Evolutionary conservation across 2,113 vertebrate genomes (phyloP).

Genomic region (Octodon degus): DNA sequence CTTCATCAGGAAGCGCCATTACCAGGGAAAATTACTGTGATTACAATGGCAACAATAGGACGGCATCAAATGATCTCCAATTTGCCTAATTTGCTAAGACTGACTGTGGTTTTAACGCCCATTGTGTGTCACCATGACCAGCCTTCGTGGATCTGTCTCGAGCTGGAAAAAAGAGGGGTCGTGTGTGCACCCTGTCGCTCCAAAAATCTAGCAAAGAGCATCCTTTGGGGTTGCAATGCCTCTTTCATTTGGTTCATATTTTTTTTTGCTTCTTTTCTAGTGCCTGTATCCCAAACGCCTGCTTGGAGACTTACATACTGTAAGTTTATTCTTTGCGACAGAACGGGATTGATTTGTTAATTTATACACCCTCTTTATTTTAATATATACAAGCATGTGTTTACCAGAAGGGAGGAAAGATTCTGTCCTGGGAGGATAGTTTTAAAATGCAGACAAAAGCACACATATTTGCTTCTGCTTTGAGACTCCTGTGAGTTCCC

Average conservation of each 20-base stretch:
- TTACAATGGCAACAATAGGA: slow-evolving; percentile 89
- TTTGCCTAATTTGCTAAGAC: slow-evolving; percentile 88
- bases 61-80: slow-evolving; percentile 86
- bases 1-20: slow-evolving; percentile 88
- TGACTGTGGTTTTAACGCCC: slow-evolving; percentile 80
- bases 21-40: slow-evolving; percentile 88
- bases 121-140: slow-evolving; percentile 79
- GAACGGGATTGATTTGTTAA: slow-evolving; percentile 68
- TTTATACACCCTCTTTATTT: slow-evolving; percentile 70
- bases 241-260: slow-evolving; percentile 38
- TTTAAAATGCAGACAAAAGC: slow-evolving; percentile 45
- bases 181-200: slow-evolving; percentile 63
- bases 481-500: slow-evolving; percentile 54
- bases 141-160: slow-evolving; percentile 80
- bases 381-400: slow-evolving; percentile 68
- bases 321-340: slow-evolving; percentile 50
- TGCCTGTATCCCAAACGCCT: slow-evolving; percentile 60
- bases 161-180: slow-evolving; percentile 78
- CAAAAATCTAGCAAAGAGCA: slow-evolving; percentile 63
- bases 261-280: background rate
- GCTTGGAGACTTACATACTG: slow-evolving; percentile 67
- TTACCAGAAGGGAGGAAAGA: slow-evolving; percentile 67
- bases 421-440: slow-evolving; percentile 66
- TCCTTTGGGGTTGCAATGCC: slow-evolving; percentile 60
- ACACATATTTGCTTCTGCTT: background rate